Conservation (phyloP, 2,888 invertebrate species). For the Leucozona laternaria region DNA sequence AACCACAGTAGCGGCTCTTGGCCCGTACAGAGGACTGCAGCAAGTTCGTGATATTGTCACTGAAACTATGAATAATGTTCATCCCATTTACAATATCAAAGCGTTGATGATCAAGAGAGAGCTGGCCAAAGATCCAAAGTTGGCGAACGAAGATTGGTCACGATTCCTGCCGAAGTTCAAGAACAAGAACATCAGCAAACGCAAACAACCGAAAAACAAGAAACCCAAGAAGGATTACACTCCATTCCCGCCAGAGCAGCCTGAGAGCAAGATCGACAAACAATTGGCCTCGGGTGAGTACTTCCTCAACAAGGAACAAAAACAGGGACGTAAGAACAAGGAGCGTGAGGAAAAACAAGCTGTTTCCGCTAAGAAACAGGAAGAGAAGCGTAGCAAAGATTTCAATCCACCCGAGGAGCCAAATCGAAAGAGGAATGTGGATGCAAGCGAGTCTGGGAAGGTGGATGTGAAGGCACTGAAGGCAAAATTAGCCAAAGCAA, state of each 20-base stretch:
- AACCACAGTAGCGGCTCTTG: slow-evolving; percentile 98
- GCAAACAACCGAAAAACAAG: slow-evolving; percentile 94
- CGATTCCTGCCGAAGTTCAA: slow-evolving; percentile 97
- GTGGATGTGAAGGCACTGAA: slow-evolving; percentile 90
- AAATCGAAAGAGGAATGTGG: slow-evolving; percentile 76
- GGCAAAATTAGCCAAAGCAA: slow-evolving; percentile 89
- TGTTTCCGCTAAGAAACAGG: slow-evolving; percentile 88
- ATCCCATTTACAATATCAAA: slow-evolving; percentile 99
- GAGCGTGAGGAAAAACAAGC: slow-evolving; percentile 92
- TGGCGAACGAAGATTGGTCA: slow-evolving; percentile 98
- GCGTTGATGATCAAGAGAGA: slow-evolving; percentile 98
- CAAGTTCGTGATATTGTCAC: slow-evolving; percentile 95
- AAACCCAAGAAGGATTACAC: slow-evolving; percentile 97
- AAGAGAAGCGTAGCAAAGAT: slow-evolving; percentile 91
- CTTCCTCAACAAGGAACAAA: slow-evolving; percentile 95
- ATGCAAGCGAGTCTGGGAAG: slow-evolving; percentile 77
- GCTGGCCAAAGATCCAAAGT: slow-evolving; percentile 94
- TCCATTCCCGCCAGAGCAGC: slow-evolving; percentile 97
- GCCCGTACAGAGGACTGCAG: slow-evolving; percentile 95
- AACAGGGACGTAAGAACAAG: slow-evolving; percentile 88
- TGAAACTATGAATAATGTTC: slow-evolving; percentile 99
- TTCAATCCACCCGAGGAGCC: slow-evolving; percentile 92
- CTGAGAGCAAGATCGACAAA: slow-evolving; percentile 96
- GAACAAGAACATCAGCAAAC: slow-evolving; percentile 93
- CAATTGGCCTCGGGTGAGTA: slow-evolving; percentile 98